These are phyloP conservation scores for Varanus komodoensis DNA, from an alignment of 2,113 vertebrate genomes.

Conservation along the genomic window DNA sequence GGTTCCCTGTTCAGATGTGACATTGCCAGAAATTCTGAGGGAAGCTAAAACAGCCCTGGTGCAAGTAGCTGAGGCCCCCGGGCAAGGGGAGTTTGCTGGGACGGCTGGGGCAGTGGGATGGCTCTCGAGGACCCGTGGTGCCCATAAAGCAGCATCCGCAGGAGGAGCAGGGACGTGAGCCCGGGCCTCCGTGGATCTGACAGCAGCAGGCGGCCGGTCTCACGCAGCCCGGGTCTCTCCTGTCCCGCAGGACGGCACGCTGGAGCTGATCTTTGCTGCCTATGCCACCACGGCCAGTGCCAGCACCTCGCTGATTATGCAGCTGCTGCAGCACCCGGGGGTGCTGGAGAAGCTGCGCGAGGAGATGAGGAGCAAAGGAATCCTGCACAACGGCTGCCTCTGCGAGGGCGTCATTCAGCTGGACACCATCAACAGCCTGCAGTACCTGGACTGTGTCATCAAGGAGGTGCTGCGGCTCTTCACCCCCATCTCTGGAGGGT, in stretches of 20 bases:
- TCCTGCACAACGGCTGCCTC: conserved; percentile 91
- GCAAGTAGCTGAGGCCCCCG: too few relatives aligned
- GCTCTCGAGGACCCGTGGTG: background rate
- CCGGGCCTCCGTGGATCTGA: accelerated
- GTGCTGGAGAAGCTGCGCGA: conserved; percentile 94
- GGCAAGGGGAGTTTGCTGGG: background rate
- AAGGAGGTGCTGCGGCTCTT: conserved; percentile 97
- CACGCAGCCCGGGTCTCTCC: accelerated
- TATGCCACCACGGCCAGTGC: conserved; percentile 96
- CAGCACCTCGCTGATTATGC: conserved; percentile 97
- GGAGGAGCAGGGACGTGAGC: background rate
- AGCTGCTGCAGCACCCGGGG: conserved; percentile 90
- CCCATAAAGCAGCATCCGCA: background rate
- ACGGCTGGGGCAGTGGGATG: too few relatives aligned
- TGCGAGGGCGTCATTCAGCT: conserved; percentile 89
- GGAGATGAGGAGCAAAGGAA: conserved; percentile 87
- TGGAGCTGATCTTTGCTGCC: conserved; percentile 96
- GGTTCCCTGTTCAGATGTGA: background rate
- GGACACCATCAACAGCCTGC: conserved; percentile 86
- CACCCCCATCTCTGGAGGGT: conserved; percentile 93
- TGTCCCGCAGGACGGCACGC: conserved; percentile 87
- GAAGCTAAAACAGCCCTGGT: background rate
- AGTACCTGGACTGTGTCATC: conserved; percentile 97
- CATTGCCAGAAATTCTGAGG: background rate
- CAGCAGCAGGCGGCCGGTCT: accelerated